phyloP scores from a whole-genome alignment of 1,140 invertebrate genomes.

The Atta texana region DNA sequence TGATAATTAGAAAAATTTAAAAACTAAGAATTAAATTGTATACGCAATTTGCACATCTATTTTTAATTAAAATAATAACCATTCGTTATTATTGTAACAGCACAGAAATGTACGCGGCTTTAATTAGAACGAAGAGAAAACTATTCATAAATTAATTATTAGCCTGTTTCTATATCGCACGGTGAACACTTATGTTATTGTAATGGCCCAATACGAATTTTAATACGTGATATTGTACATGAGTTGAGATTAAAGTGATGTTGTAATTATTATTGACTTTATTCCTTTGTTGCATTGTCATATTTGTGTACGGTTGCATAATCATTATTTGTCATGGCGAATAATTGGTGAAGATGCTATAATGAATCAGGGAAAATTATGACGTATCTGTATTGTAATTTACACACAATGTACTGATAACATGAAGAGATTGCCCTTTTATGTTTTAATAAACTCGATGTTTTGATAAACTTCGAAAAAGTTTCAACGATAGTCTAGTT shows the following conservation, averaged over 20 bases:
- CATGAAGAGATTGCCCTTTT: not conserved
- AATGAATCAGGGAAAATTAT: not conserved
- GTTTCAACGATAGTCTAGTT: not conserved
- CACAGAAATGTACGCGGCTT: not conserved
- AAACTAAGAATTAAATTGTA: not conserved
- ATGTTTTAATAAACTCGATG: not conserved
- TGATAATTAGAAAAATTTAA: not conserved
- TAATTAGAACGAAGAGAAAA: not conserved
- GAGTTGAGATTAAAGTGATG: not conserved
- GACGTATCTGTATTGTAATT: not conserved
- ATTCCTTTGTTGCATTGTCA: not conserved
- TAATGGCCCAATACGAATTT: slow-evolving; percentile 7
- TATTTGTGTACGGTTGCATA: not conserved
- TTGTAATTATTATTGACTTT: slow-evolving; percentile 20
- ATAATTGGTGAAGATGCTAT: slow-evolving; percentile 1
- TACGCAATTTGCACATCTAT: not conserved
- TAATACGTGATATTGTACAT: slow-evolving; percentile 2
- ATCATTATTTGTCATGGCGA: not conserved
- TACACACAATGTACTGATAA: not conserved
- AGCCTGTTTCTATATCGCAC: not conserved
- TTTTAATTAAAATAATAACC: slow-evolving; percentile 5
- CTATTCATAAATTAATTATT: slow-evolving; percentile 34
- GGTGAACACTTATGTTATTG: not conserved
- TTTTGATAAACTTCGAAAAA: not conserved
- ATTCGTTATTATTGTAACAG: not conserved